Percentiles rank a stretch among this genome's conserved stretches.
phyloP scores from a whole-genome alignment of 2,797 vertebrate genomes.

The Emydoidea blandingii region DNA sequence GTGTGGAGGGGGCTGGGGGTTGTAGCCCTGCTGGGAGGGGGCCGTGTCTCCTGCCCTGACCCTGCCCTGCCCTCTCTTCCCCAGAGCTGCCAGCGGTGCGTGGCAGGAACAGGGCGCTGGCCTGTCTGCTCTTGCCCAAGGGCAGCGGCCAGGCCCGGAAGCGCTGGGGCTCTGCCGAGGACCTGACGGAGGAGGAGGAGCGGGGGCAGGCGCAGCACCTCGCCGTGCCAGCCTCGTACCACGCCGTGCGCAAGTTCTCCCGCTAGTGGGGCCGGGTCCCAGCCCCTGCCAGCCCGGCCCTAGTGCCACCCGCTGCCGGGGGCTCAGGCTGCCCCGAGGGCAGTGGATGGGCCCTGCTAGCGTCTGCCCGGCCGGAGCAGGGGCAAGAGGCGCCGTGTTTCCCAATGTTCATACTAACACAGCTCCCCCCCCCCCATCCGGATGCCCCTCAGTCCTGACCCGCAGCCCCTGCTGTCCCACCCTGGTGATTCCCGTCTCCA shows the following conservation, averaged over 20 bases:
- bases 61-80: neutral
- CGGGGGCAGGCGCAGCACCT: conserved; percentile 68
- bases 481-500: too few relatives aligned
- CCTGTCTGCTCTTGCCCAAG: conserved; percentile 82
- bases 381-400: too few relatives aligned
- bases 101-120: conserved; percentile 81
- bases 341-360: too few relatives aligned
- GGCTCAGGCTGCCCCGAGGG: neutral
- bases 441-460: too few relatives aligned
- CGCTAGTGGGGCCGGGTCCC: conserved; percentile 43
- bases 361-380: too few relatives aligned
- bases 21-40: neutral
- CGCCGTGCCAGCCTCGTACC: conserved; percentile 64
- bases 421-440: too few relatives aligned
- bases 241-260: conserved; percentile 76
- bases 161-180: conserved; percentile 82
- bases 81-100: conserved; percentile 78
- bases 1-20: neutral
- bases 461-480: too few relatives aligned
- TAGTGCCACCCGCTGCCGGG: rapidly evolving
- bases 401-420: too few relatives aligned
- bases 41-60: neutral
- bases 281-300: rapidly evolving
- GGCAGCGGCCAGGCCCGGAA: neutral
- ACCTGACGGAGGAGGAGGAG: conserved; percentile 77